Conservation (phyloP, 2,888 invertebrate genomes). For the Sussaba pulchella region DNA sequence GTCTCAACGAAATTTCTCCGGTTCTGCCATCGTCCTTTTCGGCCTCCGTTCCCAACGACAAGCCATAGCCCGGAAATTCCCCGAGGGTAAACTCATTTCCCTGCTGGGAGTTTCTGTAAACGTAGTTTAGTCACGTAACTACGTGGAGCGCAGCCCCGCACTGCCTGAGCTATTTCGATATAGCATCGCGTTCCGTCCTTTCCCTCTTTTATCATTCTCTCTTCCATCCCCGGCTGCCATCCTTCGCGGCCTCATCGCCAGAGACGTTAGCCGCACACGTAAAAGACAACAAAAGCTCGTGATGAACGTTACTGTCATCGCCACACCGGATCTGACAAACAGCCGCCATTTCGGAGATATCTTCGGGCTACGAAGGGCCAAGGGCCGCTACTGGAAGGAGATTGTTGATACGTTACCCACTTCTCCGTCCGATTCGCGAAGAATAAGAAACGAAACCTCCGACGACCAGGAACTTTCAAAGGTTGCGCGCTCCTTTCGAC, state of each 20-base stretch:
- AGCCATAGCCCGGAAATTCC: slow-evolving; percentile 56
- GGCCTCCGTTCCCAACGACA: slow-evolving; percentile 41
- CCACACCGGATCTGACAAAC: slow-evolving; percentile 81
- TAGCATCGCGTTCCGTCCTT: slow-evolving; percentile 21
- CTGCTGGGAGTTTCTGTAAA: slow-evolving; percentile 67
- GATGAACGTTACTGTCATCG: slow-evolving; percentile 81
- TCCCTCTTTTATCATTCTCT: slow-evolving; percentile 49
- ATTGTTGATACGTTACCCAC: slow-evolving; percentile 1
- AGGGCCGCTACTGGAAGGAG: not conserved
- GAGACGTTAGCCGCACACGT: slow-evolving; percentile 21
- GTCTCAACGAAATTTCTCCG: slow-evolving; percentile 47
- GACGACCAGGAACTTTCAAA: slow-evolving; percentile 13
- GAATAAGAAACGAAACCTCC: not conserved
- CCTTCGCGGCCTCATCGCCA: slow-evolving; percentile 13
- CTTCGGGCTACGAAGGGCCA: slow-evolving; percentile 9
- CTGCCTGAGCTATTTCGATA: slow-evolving; percentile 17
- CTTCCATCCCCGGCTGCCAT: slow-evolving; percentile 35
- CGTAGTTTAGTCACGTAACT: slow-evolving; percentile 81
- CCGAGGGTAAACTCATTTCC: slow-evolving; percentile 76
- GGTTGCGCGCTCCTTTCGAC: not conserved
- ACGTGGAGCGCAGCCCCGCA: slow-evolving; percentile 58
- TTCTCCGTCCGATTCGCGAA: slow-evolving; percentile 23
- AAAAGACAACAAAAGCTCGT: slow-evolving; percentile 73
- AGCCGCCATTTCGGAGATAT: slow-evolving; percentile 72
- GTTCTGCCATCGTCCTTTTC: slow-evolving; percentile 29